Conservation (phyloP, 2,888 invertebrate genomes). For the Volucella inanis region DNA sequence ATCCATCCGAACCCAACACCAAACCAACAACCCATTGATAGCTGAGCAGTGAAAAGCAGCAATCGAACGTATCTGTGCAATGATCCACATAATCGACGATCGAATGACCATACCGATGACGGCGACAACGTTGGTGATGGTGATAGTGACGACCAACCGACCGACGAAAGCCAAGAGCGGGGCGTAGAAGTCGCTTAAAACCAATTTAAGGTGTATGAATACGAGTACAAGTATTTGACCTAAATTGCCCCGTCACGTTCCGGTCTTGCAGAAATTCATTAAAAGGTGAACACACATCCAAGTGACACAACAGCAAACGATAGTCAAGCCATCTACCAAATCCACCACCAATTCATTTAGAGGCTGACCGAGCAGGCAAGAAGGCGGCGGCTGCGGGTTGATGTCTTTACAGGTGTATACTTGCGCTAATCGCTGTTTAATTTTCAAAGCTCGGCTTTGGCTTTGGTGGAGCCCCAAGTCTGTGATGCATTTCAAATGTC, state of each 20-base stretch:
- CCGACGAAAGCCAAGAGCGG: conserved; percentile 25
- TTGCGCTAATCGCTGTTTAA: conserved; percentile 71
- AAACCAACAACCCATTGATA: conserved; percentile 55
- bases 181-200: conserved; percentile 68
- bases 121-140: background rate
- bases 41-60: conserved; percentile 66
- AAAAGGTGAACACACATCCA: conserved; percentile 74
- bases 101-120: conserved; percentile 3
- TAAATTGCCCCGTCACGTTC: conserved; percentile 78
- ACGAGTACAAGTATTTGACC: conserved; percentile 74
- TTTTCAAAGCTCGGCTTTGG: conserved; percentile 51
- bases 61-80: conserved; percentile 69
- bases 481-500: conserved; percentile 63
- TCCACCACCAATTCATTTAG: conserved; percentile 19
- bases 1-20: conserved; percentile 1
- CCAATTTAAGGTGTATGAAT: conserved; percentile 75
- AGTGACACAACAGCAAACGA: conserved; percentile 64
- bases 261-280: conserved; percentile 77
- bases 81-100: conserved; percentile 48
- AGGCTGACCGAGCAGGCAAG: conserved; percentile 12
- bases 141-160: background rate
- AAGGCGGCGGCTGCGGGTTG: conserved; percentile 1
- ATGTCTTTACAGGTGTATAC: conserved; percentile 71
- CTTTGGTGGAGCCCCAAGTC: conserved; percentile 26
- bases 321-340: conserved; percentile 38